Percentiles rank a stretch among this genome's conserved stretches.
Conservation (phyloP, 2,797 vertebrate species). For the Lepus townsendii region DNA sequence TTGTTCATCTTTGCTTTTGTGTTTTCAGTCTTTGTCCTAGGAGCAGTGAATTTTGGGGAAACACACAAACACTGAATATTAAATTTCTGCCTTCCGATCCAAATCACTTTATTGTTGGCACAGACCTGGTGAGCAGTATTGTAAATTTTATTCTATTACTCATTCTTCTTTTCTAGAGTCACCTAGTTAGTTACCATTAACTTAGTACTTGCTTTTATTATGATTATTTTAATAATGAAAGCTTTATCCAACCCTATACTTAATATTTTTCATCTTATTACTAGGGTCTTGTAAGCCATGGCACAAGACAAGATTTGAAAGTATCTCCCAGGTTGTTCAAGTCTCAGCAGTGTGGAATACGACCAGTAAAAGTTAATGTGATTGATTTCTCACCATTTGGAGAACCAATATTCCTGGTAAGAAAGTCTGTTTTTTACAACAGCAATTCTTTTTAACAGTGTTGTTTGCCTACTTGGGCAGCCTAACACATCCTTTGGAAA, state of each 20-base stretch:
- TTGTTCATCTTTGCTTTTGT: conserved; percentile 38
- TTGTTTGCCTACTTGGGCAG: neutral
- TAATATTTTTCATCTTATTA: conserved; percentile 54
- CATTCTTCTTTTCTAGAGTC: neutral
- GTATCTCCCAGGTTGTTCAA: conserved; percentile 92
- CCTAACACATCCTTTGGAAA: neutral
- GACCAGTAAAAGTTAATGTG: conserved; percentile 90
- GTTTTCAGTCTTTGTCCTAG: conserved; percentile 86
- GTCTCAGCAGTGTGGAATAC: conserved; percentile 86
- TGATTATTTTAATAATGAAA: neutral
- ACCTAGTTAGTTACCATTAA: neutral
- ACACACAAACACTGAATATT: conserved; percentile 89
- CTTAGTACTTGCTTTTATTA: neutral
- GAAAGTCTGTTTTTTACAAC: neutral
- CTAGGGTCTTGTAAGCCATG: conserved; percentile 94
- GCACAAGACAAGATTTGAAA: conserved; percentile 92
- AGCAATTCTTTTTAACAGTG: neutral
- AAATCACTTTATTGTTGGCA: conserved; percentile 95
- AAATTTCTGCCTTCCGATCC: conserved; percentile 95
- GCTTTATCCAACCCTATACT: neutral
- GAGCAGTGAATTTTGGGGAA: conserved; percentile 83
- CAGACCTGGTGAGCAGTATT: conserved; percentile 92
- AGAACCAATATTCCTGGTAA: conserved; percentile 95
- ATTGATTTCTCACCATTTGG: conserved; percentile 95
- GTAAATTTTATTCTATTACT: neutral